Base-by-base conservation (phyloP, 2,888 invertebrate genomes). In the Drosophila crucigera region DNA sequence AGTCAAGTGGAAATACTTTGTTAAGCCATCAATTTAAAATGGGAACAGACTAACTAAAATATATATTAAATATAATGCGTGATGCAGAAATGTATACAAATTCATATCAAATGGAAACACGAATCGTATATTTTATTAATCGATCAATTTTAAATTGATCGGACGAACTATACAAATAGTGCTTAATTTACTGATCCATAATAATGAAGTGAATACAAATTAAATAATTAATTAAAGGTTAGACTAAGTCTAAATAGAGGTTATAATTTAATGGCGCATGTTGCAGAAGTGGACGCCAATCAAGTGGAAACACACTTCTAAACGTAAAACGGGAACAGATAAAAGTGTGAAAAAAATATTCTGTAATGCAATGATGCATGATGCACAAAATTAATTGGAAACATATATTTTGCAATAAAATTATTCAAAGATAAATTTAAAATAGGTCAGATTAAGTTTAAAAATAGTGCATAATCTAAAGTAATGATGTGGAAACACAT, bases 181-280 rank as follows among this genome's bases (percentile, higher is more conserved):
- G 22, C 14, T 4, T 16, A 22, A 47, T 47, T 7, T 47, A 4
- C 22, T 47, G 22, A 47, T 47, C 4, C 14, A 7, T 14, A 22
- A 22, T 43, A 14, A 22, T 22, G 22, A 43, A 7, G 14, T 43
- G 14, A 22, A 14, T 43, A 14, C 7, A 22, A n/a, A 22, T 14
- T 14, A 14, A 22, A 22, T 0, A 47, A n/a, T n/a, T 4, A 41
- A 41, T n/a, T 41, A n/a, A n/a, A n/a, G n/a, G 41, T n/a, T n/a
- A n/a, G 10, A n/a, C 1, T 2, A n/a, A n/a, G n/a, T 5, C 2
- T 1, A 10, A n/a, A n/a, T 10, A n/a, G n/a, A 41, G 11, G 10
- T 41, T n/a, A 1, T 2, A n/a, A 41, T 41, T n/a, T n/a, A 41
- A n/a, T 41, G 41, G 10, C 19, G 41, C 41, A n/a, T 41, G 3